These are phyloP conservation scores for Hermodice carunculata DNA, from an alignment of 2,888 invertebrate genomes.

Conservation along the genomic window DNA sequence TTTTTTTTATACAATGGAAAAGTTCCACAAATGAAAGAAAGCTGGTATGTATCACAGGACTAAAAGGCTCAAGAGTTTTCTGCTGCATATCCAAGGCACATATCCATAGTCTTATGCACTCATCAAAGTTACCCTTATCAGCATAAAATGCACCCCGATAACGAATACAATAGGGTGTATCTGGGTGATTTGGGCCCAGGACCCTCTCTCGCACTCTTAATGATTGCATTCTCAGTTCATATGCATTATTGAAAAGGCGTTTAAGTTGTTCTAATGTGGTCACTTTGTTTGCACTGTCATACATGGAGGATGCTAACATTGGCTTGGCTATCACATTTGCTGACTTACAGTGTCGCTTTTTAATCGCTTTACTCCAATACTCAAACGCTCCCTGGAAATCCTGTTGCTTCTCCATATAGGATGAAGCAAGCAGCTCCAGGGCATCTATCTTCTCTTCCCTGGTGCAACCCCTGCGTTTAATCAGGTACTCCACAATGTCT, in stretches of 20 bases:
- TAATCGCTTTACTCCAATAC: conserved; percentile 93
- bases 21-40: conserved; percentile 95
- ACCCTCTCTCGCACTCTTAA: conserved; percentile 92
- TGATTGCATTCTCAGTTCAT: conserved; percentile 93
- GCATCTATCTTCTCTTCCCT: conserved; percentile 83
- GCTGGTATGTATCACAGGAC: conserved; percentile 94
- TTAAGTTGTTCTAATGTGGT: conserved; percentile 83
- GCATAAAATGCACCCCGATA: conserved; percentile 95
- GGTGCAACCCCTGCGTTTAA: conserved; percentile 77
- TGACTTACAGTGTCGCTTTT: conserved; percentile 72
- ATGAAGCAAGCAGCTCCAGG: conserved; percentile 91
- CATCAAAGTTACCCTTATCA: conserved; percentile 87
- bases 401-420: conserved; percentile 95
- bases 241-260: conserved; percentile 91
- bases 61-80: conserved; percentile 90
- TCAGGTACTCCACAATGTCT: conserved; percentile 92
- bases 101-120: conserved; percentile 94
- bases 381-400: conserved; percentile 89
- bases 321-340: conserved; percentile 78
- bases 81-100: conserved; percentile 98
- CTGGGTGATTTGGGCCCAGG: conserved; percentile 91
- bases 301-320: conserved; percentile 81
- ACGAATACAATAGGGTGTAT: conserved; percentile 95
- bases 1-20: conserved; percentile 82
- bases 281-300: conserved; percentile 89